phyloP scores from a whole-genome alignment of 2,797 vertebrate genomes.

The Xenentodon cancila region DNA sequence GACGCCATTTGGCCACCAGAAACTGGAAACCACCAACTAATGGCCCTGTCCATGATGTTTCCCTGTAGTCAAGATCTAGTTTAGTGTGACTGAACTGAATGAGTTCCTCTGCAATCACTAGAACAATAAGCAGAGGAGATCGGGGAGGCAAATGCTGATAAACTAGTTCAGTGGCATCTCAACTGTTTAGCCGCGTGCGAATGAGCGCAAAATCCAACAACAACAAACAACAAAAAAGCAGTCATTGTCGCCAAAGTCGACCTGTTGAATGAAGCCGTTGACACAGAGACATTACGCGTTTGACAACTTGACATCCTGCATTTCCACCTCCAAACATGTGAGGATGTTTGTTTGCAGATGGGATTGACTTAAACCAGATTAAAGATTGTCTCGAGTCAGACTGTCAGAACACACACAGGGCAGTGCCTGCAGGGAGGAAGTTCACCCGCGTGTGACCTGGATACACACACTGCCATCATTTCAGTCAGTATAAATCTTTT shows the following conservation, averaged over 20 bases:
- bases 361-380: constrained; percentile 21
- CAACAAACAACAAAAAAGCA: constrained; percentile 31
- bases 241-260: constrained; percentile 32
- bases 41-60: constrained; percentile 38
- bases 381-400: constrained; percentile 1
- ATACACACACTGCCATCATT: background rate
- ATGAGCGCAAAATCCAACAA: constrained; percentile 36
- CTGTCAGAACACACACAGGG: constrained; percentile 11
- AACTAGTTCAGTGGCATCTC: constrained; percentile 29
- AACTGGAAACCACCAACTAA: constrained; percentile 55
- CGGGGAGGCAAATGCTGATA: constrained; percentile 43
- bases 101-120: constrained; percentile 46
- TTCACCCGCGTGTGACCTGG: background rate
- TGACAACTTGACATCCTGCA: constrained; percentile 47
- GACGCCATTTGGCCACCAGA: constrained; percentile 27
- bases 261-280: constrained; percentile 63
- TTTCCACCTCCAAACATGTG: constrained; percentile 30
- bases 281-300: constrained; percentile 46
- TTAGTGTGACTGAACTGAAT: constrained; percentile 63
- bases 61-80: constrained; percentile 58
- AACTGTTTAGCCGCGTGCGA: constrained; percentile 40
- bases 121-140: constrained; percentile 49
- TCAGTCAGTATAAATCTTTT: background rate
- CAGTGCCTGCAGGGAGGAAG: background rate
- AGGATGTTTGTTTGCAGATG: constrained; percentile 25